Percentiles rank a stretch among this genome's conserved stretches.
These are phyloP conservation scores for Cacatua alba DNA, from an alignment of 2,113 vertebrate genomes.

Conservation along the genomic window DNA sequence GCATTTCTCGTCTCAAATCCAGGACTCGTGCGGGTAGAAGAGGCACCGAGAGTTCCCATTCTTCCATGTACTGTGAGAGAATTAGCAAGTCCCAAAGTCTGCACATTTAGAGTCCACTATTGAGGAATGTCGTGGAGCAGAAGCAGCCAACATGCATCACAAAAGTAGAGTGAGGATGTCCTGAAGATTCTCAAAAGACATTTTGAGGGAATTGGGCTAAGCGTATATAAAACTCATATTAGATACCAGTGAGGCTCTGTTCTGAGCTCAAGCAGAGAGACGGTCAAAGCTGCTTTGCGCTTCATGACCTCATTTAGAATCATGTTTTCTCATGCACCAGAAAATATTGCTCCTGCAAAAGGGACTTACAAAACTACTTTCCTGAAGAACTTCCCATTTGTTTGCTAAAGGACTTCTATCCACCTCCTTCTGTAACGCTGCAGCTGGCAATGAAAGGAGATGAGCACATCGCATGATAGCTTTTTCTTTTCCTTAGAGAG, in stretches of 20 bases:
- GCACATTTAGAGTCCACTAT: not conserved
- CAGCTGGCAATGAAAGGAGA: not conserved
- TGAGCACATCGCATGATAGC: not conserved
- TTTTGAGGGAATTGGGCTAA: not conserved
- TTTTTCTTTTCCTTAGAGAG: slow-evolving; percentile 7
- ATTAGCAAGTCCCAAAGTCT: not conserved
- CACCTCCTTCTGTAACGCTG: not conserved
- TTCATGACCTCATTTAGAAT: not conserved
- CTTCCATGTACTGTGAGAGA: not conserved
- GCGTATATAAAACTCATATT: not conserved
- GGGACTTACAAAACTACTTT: not conserved
- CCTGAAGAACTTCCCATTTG: not conserved
- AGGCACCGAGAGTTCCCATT: not conserved
- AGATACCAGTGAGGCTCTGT: not conserved
- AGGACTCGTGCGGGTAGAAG: not conserved
- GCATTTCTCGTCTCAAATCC: not conserved
- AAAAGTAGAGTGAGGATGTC: not conserved
- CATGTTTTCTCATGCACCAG: not conserved
- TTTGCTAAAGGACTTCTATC: not conserved
- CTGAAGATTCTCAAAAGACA: not conserved
- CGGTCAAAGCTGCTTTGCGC: not conserved
- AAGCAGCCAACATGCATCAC: not conserved
- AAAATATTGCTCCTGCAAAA: not conserved
- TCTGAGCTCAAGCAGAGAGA: not conserved
- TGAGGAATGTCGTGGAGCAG: not conserved